Base-by-base conservation (phyloP, 2,797 vertebrate species). In the Pseudochaenichthys georgianus region DNA sequence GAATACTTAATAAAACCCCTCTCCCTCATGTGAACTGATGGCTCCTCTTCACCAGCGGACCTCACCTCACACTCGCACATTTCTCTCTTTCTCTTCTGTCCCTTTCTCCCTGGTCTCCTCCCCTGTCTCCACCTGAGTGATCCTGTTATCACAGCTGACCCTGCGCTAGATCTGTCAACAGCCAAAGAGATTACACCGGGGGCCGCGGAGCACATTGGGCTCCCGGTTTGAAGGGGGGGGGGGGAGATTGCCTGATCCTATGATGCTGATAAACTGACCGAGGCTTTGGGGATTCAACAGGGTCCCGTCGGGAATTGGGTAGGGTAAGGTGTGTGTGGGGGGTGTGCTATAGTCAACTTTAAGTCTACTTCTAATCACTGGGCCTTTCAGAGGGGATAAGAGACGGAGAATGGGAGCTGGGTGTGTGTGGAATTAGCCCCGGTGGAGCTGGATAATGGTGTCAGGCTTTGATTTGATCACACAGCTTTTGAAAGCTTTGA, bases 101-200 rank as follows among this genome's bases (percentile, higher is more conserved):
- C 72, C 74, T 84, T 83, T 82, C 82, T 85, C 60, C 67, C 67
- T 55, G 43, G 38, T 53, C 51, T 66, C 74, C 74, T 82, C 60
- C 79, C 62, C 68, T 78, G 71, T 87, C 90, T 90, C 88, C 81
- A 83, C 89, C 89, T 89, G 84, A 88, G 89, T 83, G 85, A 92
- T 88, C 88, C 90, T 66, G 91, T 93, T 93, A 94, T 93, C 91
- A 82, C 82, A 84, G 78, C 84, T 92, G 90, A 94, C 92, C 93
- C 90, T 81, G 83, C 80, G 60, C 88, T 63, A 85, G 87, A 92
- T 92, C 87, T 91, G 93, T 91, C 85, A 82, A 89, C 91, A 84
- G 85, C 84, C 91, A 80, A 81, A 90, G 89, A 92, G 93, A 94
- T 95, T 94, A 94, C 91, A 92, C 84, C 74, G 23, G 72, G 70